These are phyloP conservation scores for Diabrotica balteata DNA, from an alignment of 2,888 invertebrate genomes.

Conservation along the genomic window DNA sequence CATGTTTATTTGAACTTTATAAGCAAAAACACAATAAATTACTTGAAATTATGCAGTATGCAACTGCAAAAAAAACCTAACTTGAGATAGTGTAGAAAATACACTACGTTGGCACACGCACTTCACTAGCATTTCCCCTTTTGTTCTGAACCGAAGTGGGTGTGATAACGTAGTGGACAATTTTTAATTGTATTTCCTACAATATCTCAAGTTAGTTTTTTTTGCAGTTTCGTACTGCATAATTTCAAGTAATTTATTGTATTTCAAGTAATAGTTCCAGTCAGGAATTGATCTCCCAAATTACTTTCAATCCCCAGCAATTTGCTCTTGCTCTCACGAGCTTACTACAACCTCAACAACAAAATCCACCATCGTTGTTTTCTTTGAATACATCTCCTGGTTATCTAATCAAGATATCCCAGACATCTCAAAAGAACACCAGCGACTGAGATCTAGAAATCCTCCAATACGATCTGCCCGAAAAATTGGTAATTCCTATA, in stretches of 20 bases:
- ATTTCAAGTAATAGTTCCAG: slow-evolving; percentile 53
- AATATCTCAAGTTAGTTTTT: neutral
- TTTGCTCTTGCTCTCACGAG: slow-evolving; percentile 70
- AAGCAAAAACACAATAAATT: neutral
- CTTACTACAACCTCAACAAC: slow-evolving; percentile 59
- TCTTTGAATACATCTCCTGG: slow-evolving; percentile 59
- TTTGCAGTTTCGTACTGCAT: neutral
- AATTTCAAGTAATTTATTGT: neutral
- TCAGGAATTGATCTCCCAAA: slow-evolving; percentile 54
- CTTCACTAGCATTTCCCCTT: neutral
- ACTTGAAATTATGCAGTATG: neutral
- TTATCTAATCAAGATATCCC: too few relatives aligned
- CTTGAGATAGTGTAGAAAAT: neutral
- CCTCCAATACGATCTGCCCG: too few relatives aligned
- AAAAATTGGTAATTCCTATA: too few relatives aligned
- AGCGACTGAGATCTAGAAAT: too few relatives aligned
- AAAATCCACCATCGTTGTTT: slow-evolving; percentile 60
- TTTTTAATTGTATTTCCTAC: neutral
- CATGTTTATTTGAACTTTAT: slow-evolving; percentile 50
- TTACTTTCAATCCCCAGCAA: slow-evolving; percentile 71
- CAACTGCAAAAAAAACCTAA: neutral
- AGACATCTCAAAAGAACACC: too few relatives aligned
- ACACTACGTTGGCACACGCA: neutral
- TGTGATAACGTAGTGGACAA: neutral
- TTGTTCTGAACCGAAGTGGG: slow-evolving; percentile 1